Evolutionary conservation across 2,113 vertebrate genomes (phyloP).

Genomic region (Nothoprocta pentlandii): DNA sequence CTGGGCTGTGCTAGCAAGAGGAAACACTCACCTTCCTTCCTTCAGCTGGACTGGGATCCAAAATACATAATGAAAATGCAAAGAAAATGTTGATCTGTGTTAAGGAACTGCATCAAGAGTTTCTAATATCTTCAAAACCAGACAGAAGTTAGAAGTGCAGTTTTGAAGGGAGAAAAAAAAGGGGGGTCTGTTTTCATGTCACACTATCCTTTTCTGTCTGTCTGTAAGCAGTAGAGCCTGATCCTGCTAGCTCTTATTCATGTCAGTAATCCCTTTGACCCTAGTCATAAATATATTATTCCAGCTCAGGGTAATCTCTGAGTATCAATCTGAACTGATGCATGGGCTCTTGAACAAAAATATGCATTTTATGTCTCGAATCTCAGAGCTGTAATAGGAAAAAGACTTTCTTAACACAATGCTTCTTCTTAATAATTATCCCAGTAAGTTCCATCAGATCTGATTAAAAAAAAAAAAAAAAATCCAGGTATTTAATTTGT

Average conservation of each 20-base stretch:
- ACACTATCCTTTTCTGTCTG: slow-evolving; percentile 16
- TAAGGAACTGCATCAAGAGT: not conserved
- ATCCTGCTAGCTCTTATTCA: slow-evolving; percentile 46
- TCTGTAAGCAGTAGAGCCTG: slow-evolving; percentile 43
- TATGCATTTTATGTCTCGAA: not conserved
- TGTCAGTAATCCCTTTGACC: slow-evolving; percentile 62
- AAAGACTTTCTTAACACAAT: not conserved
- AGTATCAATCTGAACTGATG: slow-evolving; percentile 57
- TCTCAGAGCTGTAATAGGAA: slow-evolving; percentile 22
- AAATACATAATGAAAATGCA: not conserved
- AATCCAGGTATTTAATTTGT: slow-evolving; percentile 53
- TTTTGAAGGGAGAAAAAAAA: not conserved
- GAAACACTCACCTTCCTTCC: not conserved
- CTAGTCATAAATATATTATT: slow-evolving; percentile 63
- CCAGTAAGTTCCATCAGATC: not conserved
- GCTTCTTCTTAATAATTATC: not conserved
- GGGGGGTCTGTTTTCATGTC: slow-evolving; percentile 4
- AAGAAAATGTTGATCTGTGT: not conserved
- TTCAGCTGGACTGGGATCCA: not conserved
- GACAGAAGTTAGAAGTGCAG: not conserved
- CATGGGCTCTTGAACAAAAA: slow-evolving; percentile 36
- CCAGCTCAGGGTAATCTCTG: slow-evolving; percentile 62
- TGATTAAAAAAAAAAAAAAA: slow-evolving; percentile 41
- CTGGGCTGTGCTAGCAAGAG: not conserved
- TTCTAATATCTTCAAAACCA: slow-evolving; percentile 1